Percentiles rank a stretch among this genome's conserved stretches.
Conservation (phyloP, 2,888 invertebrate genomes). For the Brachyptera putata region DNA sequence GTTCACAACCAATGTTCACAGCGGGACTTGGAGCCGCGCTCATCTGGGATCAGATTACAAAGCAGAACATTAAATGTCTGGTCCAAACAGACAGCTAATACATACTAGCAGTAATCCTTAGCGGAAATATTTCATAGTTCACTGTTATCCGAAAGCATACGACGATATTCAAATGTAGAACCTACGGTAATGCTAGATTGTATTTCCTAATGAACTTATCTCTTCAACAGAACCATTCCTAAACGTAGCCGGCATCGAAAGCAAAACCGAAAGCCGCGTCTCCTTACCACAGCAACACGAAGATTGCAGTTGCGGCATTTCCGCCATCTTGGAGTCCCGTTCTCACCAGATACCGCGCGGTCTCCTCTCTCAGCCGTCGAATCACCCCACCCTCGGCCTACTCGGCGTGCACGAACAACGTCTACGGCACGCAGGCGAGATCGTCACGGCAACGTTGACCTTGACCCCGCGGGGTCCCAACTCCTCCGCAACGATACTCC, state of each 20-base stretch:
- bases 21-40: too few relatives aligned
- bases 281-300: constrained; percentile 44
- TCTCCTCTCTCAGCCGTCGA: background rate
- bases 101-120: too few relatives aligned
- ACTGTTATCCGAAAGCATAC: too few relatives aligned
- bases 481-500: constrained; percentile 23
- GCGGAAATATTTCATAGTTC: too few relatives aligned
- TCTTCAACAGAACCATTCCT: constrained; percentile 53
- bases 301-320: constrained; percentile 65
- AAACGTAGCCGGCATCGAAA: constrained; percentile 41
- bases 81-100: too few relatives aligned
- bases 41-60: too few relatives aligned
- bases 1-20: too few relatives aligned
- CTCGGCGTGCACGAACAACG: constrained; percentile 54
- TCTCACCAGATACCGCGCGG: constrained; percentile 35
- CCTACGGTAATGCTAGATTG: too few relatives aligned
- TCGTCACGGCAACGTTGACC: constrained; percentile 62
- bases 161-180: too few relatives aligned
- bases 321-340: constrained; percentile 61
- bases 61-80: too few relatives aligned
- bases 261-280: constrained; percentile 18
- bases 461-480: constrained; percentile 49
- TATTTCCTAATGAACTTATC: too few relatives aligned
- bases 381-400: constrained; percentile 40
- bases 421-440: constrained; percentile 52